Percentiles rank a stretch among this genome's conserved stretches.
Conservation (phyloP, 2,888 invertebrate species). For the Bedellia somnulentella region DNA sequence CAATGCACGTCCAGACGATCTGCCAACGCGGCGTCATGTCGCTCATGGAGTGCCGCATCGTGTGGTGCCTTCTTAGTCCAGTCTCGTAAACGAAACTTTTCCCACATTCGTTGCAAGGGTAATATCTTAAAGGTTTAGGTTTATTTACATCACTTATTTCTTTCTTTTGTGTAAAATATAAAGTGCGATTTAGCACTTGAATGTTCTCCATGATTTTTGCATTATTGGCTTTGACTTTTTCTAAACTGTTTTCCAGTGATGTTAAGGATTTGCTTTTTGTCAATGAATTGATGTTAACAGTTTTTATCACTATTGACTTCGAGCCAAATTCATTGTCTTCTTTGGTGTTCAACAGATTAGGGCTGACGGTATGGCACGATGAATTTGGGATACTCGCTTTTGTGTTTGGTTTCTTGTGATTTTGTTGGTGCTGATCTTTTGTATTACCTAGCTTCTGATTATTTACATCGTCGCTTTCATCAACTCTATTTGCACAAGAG, state of each 20-base stretch:
- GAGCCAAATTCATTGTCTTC: not conserved
- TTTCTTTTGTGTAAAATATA: constrained; percentile 46
- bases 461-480: constrained; percentile 2
- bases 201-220: constrained; percentile 53
- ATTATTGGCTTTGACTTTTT: constrained; percentile 50
- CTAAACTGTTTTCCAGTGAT: constrained; percentile 40
- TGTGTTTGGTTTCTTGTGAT: not conserved
- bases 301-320: not conserved
- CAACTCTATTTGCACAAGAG: constrained; percentile 27
- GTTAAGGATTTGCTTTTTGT: constrained; percentile 14
- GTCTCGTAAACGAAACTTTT: constrained; percentile 51
- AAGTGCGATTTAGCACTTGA: constrained; percentile 40
- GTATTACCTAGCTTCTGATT: not conserved
- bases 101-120: constrained; percentile 42
- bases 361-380: not conserved
- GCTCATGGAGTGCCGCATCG: constrained; percentile 29
- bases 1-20: constrained; percentile 48
- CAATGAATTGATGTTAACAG: not conserved
- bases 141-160: constrained; percentile 33
- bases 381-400: not conserved
- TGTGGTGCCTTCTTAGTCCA: constrained; percentile 38
- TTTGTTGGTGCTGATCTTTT: not conserved
- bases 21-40: constrained; percentile 42
- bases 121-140: constrained; percentile 30
- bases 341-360: not conserved